Evolutionary conservation across 2,797 vertebrate species (phyloP), one percentile per base, ranked within the genome.

Genomic region (Dromococcyx pavoninus): DNA sequence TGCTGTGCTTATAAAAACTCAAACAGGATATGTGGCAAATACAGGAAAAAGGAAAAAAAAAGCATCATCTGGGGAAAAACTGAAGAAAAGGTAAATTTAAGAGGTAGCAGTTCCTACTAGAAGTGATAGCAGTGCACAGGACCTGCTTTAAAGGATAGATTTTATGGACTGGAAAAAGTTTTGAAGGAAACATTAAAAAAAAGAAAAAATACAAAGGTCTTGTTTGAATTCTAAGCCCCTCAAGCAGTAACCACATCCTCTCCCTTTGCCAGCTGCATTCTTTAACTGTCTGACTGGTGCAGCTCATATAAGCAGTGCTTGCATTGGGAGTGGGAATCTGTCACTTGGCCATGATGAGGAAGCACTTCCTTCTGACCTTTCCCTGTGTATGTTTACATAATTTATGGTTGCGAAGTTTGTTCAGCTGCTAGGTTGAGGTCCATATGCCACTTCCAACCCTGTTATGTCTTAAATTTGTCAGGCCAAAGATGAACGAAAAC

Each of bases 211-310:
- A 57, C 76, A 82, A 91, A 33, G 5, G 2, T 10, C 17, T 61
- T 89, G 32, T 82, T 89, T 94, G 58, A 77, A 73, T 94, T 93
- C 44, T 67, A 58, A 51, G 58, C 83, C 41, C 9, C 8, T 5
- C 43, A 73, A 85, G 67, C 25, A 81, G 33, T 94, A 96, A 95
- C 88, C 93, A 94, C 95, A 97, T 97, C 96, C 90, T 94, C 82
- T 76, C 23, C 83, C 43, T 81, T 51, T 35, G 32, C 35, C 92
- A 93, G 79, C 48, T 91, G 85, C 60, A 88, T 91, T 69, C 87
- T 93, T 92, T 85, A 88, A 65, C 65, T 60, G 2, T 44, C 48
- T 21, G 13, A 25, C n/a, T 44, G 66, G 24, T 18, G n/a, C 33
- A 87, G 84, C 72, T 94, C 61, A 61, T 44, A 53, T 28, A 44